Conservation (phyloP, 2,797 vertebrate species). For the Poecilia velifera region DNA sequence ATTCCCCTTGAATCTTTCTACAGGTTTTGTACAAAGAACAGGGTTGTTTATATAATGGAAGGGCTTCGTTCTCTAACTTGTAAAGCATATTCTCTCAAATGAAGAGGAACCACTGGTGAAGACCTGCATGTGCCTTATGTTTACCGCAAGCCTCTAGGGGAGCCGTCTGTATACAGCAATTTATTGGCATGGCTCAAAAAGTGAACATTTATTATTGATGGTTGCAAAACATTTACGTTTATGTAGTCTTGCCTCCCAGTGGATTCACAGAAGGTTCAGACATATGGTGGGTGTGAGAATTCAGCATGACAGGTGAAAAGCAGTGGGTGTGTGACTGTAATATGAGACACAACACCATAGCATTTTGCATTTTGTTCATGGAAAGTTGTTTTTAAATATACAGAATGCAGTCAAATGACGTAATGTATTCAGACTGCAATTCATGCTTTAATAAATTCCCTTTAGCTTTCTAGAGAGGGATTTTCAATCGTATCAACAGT, state of each 20-base stretch:
- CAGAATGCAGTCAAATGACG: background rate
- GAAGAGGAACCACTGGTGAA: background rate
- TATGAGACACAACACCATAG: background rate
- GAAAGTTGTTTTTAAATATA: background rate
- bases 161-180: slow-evolving; percentile 26
- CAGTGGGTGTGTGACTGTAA: slow-evolving; percentile 26
- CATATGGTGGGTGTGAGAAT: slow-evolving; percentile 20
- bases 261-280: slow-evolving; percentile 29
- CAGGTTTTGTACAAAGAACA: background rate
- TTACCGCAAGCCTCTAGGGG: slow-evolving; percentile 17
- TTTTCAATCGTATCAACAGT: background rate
- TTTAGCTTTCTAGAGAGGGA: background rate
- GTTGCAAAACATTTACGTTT: slow-evolving; percentile 52
- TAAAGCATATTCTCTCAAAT: background rate
- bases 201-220: slow-evolving; percentile 61
- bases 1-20: slow-evolving; percentile 2
- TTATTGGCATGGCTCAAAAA: slow-evolving; percentile 34
- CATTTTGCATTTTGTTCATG: background rate
- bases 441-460: background rate
- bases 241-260: background rate
- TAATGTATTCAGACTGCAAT: background rate
- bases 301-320: slow-evolving; percentile 30
- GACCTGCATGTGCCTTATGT: slow-evolving; percentile 14
- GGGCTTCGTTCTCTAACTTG: background rate
- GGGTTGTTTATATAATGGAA: background rate